These are phyloP conservation scores for western clawed frog (Xenopus tropicalis) DNA, from an alignment of 2,113 vertebrate species.

Conservation along the genomic window DNA sequence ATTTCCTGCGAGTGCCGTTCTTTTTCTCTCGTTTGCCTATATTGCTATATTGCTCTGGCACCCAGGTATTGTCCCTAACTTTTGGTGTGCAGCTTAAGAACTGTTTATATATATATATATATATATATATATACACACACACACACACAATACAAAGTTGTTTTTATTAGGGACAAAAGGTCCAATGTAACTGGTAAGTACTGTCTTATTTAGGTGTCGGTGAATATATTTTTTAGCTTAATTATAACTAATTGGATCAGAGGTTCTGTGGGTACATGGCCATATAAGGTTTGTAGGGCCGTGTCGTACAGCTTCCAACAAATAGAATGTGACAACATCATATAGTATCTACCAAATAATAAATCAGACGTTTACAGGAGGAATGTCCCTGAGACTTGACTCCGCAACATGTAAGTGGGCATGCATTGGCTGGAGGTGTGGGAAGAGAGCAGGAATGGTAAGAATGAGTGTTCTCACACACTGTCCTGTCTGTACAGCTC, in stretches of 20 bases:
- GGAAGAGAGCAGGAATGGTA: slow-evolving; percentile 21
- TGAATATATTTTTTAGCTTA: background rate
- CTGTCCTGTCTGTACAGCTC: slow-evolving; percentile 10
- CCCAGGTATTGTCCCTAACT: no score
- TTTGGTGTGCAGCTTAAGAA: no score
- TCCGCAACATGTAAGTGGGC: slow-evolving; percentile 33
- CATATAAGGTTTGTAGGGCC: slow-evolving; percentile 22
- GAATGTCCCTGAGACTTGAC: slow-evolving; percentile 36
- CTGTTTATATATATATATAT: no score
- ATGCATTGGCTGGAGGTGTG: slow-evolving; percentile 14
- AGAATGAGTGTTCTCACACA: slow-evolving; percentile 29
- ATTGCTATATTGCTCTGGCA: no score
- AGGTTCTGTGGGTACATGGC: background rate
- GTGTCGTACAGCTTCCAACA: slow-evolving; percentile 7
- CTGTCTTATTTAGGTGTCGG: no score
- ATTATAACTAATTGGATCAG: background rate
- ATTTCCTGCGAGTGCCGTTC: no score
- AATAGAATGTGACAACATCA: slow-evolving; percentile 40
- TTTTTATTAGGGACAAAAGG: no score
- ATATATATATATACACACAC: no score
- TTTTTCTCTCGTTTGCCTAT: no score
- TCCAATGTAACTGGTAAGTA: no score
- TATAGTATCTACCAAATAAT: slow-evolving; percentile 20
- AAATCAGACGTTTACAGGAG: slow-evolving; percentile 39
- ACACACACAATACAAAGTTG: no score